These are phyloP conservation scores for Limnephilus auricula DNA, from an alignment of 2,888 invertebrate species.

Conservation along the genomic window DNA sequence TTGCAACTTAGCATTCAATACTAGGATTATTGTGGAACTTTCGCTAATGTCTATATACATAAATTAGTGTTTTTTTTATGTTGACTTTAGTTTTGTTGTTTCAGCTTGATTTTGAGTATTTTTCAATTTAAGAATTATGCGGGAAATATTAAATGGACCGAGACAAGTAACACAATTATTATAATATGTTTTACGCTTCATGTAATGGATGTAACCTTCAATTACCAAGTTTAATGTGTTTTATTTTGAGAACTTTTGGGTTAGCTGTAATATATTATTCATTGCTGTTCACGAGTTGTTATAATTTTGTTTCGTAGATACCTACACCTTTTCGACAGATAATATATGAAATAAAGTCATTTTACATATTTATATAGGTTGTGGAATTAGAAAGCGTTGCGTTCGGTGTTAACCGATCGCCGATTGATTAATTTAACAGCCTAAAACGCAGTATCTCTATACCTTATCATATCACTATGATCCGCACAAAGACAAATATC, in stretches of 20 bases:
- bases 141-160: background rate
- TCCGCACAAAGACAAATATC: too few species aligned
- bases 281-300: background rate
- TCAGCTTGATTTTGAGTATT: background rate
- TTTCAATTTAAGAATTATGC: background rate
- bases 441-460: too few species aligned
- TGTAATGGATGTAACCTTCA: background rate
- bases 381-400: too few species aligned
- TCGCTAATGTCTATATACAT: background rate
- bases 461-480: too few species aligned
- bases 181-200: background rate
- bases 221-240: background rate
- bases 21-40: background rate
- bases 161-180: background rate
- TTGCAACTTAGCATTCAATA: conserved; percentile 8
- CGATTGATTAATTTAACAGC: too few species aligned
- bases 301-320: background rate
- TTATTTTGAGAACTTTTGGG: background rate
- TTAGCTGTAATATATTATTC: background rate
- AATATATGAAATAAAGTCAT: background rate
- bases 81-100: background rate
- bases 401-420: too few species aligned
- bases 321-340: background rate
- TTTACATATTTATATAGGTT: background rate
- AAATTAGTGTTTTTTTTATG: background rate